Base-by-base conservation (phyloP, 2,113 vertebrate genomes). In the Nerophis lumbriciformis region DNA sequence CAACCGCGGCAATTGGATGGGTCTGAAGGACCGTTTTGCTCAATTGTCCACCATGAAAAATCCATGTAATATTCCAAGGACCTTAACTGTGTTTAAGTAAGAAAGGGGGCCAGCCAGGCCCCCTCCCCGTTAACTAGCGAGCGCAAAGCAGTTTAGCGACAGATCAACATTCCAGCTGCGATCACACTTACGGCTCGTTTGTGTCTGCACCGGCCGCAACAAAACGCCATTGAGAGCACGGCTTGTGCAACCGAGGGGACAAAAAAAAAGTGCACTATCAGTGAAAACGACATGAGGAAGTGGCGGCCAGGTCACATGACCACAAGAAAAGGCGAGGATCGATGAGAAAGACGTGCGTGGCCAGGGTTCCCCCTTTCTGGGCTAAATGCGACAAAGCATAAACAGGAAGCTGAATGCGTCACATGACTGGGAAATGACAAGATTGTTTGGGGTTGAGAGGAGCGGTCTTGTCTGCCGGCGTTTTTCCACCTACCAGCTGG, bases 401-500 rank as follows among this genome's bases (percentile, higher is more conserved):
- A 84, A 88, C 84, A 87, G 86, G 83, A 87, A 88, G 81, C 70
- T 71, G 74, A 70, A 52, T 76, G 16, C 70, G 69, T 84, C 83
- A 82, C 83, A 81, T 87, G 85, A 71, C 76, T 73, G 61, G 28
- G 28, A 28, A 45, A 11, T 11, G 4, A 12, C 11, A 12, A 45
- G 42, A 45, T 12, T 45, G 42, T 45, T 45, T 45, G 42, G 42
- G 42, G 10, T 45, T 45, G 42, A 45, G 42, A 45, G 10, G 6
- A 45, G 10, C 7, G 8, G 4, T 42, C 16, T 12, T 16, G 8
- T 11, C 4, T 10, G n/a, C 3, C 6, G 13, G 36, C 15, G 13
- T 5, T 5, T 57, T 57, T 44, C 16, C 19, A 83, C 94, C 92
- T 87, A 99, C 97, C 95, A 99, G 85, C 60, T 99, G 97, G 82